Percentiles rank a stretch among this genome's conserved stretches.
These are phyloP conservation scores for Scytalopus superciliaris DNA, from an alignment of 2,113 vertebrate genomes.

Conservation along the genomic window DNA sequence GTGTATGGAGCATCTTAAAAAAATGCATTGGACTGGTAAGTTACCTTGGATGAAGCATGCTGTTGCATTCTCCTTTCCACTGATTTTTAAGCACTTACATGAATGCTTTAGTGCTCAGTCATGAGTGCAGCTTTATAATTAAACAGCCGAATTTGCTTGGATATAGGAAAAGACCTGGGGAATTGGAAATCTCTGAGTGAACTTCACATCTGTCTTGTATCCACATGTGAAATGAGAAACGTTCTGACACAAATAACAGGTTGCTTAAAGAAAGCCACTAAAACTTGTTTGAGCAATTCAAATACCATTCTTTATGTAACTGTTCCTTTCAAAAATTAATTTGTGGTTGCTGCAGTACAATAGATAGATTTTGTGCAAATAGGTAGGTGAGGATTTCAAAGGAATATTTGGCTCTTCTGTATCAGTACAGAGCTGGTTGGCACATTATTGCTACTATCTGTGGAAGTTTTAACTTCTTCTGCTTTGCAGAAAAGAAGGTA, in stretches of 20 bases:
- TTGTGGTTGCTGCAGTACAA: not conserved
- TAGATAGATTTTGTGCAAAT: slow-evolving; percentile 7
- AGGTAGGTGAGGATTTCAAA: not conserved
- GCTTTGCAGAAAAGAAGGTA: not conserved
- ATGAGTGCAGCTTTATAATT: not conserved
- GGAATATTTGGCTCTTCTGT: not conserved
- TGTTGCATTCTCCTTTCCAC: not conserved
- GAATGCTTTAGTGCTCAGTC: not conserved
- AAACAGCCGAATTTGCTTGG: not conserved
- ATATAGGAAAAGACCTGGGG: not conserved
- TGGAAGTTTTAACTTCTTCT: not conserved
- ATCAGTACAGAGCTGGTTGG: not conserved
- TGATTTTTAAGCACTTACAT: not conserved
- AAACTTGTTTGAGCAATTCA: not conserved
- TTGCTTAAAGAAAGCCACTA: not conserved
- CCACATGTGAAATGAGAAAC: not conserved
- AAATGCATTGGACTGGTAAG: slow-evolving; percentile 97
- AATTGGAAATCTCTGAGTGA: not conserved
- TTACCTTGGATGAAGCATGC: not conserved
- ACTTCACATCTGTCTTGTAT: not conserved
- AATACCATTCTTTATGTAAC: not conserved
- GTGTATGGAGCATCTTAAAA: slow-evolving; percentile 94
- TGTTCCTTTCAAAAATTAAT: slow-evolving; percentile 18
- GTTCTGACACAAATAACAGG: not conserved
- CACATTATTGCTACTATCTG: not conserved